Percentiles rank a stretch among this genome's conserved stretches.
Evolutionary conservation across 2,888 invertebrate genomes (phyloP).

Genomic region (Caenorhabditis macrosperma): DNA sequence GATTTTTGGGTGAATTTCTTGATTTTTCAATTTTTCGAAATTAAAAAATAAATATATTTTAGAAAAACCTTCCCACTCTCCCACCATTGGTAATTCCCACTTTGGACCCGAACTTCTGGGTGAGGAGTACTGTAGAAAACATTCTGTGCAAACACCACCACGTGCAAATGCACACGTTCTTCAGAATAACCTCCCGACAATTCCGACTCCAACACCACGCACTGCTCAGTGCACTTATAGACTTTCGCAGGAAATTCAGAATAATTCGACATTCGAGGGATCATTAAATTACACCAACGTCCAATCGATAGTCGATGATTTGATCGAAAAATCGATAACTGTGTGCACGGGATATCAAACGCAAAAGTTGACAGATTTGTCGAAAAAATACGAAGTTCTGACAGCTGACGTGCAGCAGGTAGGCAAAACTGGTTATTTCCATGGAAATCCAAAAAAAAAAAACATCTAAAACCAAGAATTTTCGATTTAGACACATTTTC

Average conservation of each 20-base stretch:
- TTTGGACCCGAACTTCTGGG: conserved; percentile 17
- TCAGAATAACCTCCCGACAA: background rate
- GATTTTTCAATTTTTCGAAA: too few relatives aligned
- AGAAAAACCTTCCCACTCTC: conserved; percentile 54
- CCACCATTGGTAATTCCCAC: conserved; percentile 29
- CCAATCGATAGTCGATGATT: conserved; percentile 1
- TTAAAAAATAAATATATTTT: too few relatives aligned
- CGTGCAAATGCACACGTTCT: background rate
- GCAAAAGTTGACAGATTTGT: conserved; percentile 27
- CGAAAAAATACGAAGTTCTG: conserved; percentile 22
- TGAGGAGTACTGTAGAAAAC: too few relatives aligned
- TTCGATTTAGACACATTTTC: background rate
- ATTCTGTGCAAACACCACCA: background rate
- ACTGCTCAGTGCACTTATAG: conserved; percentile 40
- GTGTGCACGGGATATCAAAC: conserved; percentile 30
- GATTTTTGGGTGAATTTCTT: conserved; percentile 53
- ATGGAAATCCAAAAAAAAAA: too few relatives aligned
- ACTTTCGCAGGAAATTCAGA: conserved; percentile 25
- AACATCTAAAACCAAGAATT: too few relatives aligned
- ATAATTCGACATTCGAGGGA: conserved; percentile 19
- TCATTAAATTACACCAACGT: conserved; percentile 46
- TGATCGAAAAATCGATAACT: background rate
- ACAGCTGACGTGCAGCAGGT: conserved; percentile 21
- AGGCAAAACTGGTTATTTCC: too few relatives aligned
- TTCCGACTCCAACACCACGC: conserved; percentile 31